Percentiles rank a stretch among this genome's conserved stretches.
Conservation (phyloP, 2,113 vertebrate genomes). For the Carettochelys insculpta region DNA sequence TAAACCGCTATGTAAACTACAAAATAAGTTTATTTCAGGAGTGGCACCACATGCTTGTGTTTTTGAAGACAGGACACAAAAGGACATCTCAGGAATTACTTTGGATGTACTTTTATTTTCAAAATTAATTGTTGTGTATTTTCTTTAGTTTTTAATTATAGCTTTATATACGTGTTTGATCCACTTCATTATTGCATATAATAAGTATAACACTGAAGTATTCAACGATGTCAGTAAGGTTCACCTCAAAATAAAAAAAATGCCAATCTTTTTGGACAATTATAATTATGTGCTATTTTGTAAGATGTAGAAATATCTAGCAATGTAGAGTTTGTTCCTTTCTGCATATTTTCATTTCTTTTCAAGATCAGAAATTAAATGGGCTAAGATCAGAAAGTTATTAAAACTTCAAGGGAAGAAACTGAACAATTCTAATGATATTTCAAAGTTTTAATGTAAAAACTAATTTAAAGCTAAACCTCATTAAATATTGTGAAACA, state of each 20-base stretch:
- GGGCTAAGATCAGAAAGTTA: not conserved
- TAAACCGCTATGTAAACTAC: not conserved
- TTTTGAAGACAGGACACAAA: not conserved
- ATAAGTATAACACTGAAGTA: not conserved
- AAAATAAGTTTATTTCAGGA: not conserved
- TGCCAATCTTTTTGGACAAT: not conserved
- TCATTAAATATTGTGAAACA: not conserved
- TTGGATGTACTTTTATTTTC: not conserved
- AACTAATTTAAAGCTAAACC: not conserved
- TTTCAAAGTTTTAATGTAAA: too few relatives aligned
- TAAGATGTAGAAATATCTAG: not conserved
- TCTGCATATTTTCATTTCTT: not conserved
- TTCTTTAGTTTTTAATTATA: not conserved
- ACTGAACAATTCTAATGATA: not conserved
- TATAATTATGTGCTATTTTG: not conserved
- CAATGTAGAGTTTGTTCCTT: not conserved
- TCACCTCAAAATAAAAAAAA: slow-evolving; percentile 9
- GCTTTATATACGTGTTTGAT: not conserved
- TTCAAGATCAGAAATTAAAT: not conserved
- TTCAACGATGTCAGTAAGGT: not conserved
- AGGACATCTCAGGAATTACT: not conserved
- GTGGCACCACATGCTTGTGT: not conserved
- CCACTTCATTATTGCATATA: not conserved
- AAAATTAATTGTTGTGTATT: not conserved
- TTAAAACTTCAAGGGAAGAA: slow-evolving; percentile 14